Percentiles rank a stretch among this genome's conserved stretches.
Conservation (phyloP, 1,140 invertebrate species). For the Papilio polyxenes region DNA sequence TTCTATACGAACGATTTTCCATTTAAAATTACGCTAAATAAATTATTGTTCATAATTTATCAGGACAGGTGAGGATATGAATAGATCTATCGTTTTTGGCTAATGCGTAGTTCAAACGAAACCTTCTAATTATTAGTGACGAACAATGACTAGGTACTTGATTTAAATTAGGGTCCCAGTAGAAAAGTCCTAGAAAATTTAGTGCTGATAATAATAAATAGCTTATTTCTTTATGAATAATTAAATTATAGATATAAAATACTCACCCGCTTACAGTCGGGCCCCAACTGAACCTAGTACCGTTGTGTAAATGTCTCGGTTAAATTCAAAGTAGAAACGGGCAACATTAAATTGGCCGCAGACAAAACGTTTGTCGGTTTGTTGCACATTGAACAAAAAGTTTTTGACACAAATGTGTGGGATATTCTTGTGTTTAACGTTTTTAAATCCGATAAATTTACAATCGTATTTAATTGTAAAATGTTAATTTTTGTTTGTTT, state of each 20-base stretch:
- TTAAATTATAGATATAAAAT: background rate
- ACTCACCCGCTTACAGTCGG: background rate
- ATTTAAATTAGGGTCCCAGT: background rate
- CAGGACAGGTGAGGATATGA: conserved; percentile 31
- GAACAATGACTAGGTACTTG: background rate
- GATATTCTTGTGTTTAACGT: background rate
- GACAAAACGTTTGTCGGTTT: conserved; percentile 24
- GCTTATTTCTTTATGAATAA: too few species aligned
- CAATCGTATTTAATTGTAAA: background rate
- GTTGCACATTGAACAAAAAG: conserved; percentile 5
- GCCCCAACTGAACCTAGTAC: background rate
- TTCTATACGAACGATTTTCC: conserved; percentile 40
- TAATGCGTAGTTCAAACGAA: background rate
- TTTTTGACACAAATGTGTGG: background rate
- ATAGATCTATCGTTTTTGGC: background rate
- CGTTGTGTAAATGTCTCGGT: background rate
- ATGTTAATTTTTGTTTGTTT: background rate
- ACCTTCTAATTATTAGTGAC: background rate
- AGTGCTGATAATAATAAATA: too few species aligned
- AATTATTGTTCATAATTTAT: conserved; percentile 46
- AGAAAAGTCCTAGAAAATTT: too few species aligned
- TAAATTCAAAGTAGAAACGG: background rate
- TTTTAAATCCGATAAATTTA: background rate
- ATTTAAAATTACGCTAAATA: conserved; percentile 47
- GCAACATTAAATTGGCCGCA: conserved; percentile 26